These are phyloP conservation scores for Cyphomyrus plagiostoma DNA, from an alignment of 2,113 vertebrate genomes.

Conservation along the genomic window DNA sequence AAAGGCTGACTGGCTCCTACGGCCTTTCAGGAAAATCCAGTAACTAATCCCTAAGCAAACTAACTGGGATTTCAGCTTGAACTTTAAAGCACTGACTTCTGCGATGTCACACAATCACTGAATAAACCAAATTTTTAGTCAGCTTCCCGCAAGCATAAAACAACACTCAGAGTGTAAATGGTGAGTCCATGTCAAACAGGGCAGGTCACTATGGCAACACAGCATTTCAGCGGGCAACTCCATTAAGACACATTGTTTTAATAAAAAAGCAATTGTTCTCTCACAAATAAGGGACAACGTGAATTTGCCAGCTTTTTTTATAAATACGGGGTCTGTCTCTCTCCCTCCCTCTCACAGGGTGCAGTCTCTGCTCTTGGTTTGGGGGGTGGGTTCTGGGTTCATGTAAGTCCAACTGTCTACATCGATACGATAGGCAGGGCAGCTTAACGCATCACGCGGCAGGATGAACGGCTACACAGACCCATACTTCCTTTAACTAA, in stretches of 20 bases:
- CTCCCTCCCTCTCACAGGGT: not conserved
- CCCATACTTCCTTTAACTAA: not conserved
- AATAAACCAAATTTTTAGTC: not conserved
- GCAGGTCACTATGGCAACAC: conserved; percentile 19
- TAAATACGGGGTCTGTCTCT: not conserved
- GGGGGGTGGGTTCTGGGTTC: not conserved
- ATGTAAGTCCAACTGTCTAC: not conserved
- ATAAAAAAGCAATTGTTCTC: not conserved
- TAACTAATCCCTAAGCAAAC: not conserved
- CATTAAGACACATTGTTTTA: not conserved
- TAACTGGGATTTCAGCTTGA: not conserved
- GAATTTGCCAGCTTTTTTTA: not conserved
- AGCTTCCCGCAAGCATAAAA: not conserved
- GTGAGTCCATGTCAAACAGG: not conserved
- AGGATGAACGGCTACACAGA: not conserved
- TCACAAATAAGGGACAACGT: not conserved
- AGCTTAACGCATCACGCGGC: not conserved
- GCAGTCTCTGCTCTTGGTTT: not conserved
- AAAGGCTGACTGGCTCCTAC: not conserved
- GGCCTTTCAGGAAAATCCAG: not conserved
- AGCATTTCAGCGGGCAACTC: not conserved
- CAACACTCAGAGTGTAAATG: not conserved
- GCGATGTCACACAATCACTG: not conserved
- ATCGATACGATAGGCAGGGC: not conserved
- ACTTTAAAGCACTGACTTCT: not conserved